Conservation (phyloP, 2,888 invertebrate genomes). For the Acronicta aceris region DNA sequence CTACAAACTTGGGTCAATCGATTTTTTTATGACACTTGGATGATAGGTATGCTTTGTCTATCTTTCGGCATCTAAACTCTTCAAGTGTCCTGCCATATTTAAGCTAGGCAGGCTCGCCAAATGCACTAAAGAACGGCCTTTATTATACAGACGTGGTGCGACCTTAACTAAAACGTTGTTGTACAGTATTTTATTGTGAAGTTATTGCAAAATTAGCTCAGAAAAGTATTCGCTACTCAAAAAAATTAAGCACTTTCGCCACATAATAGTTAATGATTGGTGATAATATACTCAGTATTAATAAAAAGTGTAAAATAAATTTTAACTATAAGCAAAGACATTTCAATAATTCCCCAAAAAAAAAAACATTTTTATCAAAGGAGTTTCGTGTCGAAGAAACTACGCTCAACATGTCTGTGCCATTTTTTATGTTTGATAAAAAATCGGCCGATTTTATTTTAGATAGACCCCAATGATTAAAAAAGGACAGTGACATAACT, state of each 20-base stretch:
- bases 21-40: too few species aligned
- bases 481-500: slow-evolving; percentile 21
- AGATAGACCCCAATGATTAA: slow-evolving; percentile 17
- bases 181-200: slow-evolving; percentile 14
- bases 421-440: slow-evolving; percentile 31
- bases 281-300: slow-evolving; percentile 77
- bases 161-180: neutral
- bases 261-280: slow-evolving; percentile 57
- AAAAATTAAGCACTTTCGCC: slow-evolving; percentile 59
- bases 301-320: slow-evolving; percentile 68
- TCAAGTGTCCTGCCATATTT: too few species aligned
- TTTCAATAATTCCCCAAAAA: slow-evolving; percentile 29
- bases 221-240: slow-evolving; percentile 64
- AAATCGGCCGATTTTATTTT: slow-evolving; percentile 24
- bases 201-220: slow-evolving; percentile 62
- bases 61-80: too few species aligned
- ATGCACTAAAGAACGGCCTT: too few species aligned
- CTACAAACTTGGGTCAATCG: too few species aligned
- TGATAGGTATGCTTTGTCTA: too few species aligned
- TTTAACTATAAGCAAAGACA: slow-evolving; percentile 54
- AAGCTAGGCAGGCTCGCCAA: too few species aligned
- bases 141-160: neutral
- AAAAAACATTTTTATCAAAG: slow-evolving; percentile 32
- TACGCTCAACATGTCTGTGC: slow-evolving; percentile 58
- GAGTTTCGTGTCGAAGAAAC: slow-evolving; percentile 39